Evolutionary conservation across 2,797 vertebrate species (phyloP), one percentile per base, ranked within the genome.

Genomic region (Phoxinus dragarum): DNA sequence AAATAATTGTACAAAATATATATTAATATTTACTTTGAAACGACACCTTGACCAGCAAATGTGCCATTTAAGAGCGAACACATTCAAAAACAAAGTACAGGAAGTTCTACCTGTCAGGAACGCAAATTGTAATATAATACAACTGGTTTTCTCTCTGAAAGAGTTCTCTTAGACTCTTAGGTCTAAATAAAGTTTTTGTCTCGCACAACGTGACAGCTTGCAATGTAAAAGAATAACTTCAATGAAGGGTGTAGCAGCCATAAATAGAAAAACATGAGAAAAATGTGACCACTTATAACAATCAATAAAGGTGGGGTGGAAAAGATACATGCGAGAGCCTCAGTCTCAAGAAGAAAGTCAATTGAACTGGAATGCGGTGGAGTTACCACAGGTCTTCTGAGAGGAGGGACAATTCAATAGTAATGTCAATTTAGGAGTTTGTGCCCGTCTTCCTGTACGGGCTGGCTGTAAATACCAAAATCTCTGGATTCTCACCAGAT

Each of bases 1-100:
- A 97, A 94, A 96, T 95, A 97, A 95, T 96, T 97, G 92, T 96
- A 96, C 96, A 97, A 93, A 97, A 97, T 97, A 98, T 98, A 98
- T 97, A 98, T 97, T 97, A 97, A 94, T 91, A 94, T 89, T 94
- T 96, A 95, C 94, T 94, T 94, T 90, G 91, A 94, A 95, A 94
- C 93, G 94, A 96, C 91, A 94, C 95, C 94, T 94, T 93, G 95
- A 94, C 97, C 97, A 96, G 97, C 98, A 96, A 97, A 95, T 94
- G 94, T 94, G 93, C 87, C 84, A 7, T 72, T 47, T 86, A 93
- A 89, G 93, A 93, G 89, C 92, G 92, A 93, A 90, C 21, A 86
- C 88, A 91, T 86, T 38, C 81, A 89, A 88, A 85, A 87, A 86
- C n/a, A 88, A 89, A 89, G 86, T 34, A 80, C 72, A 74, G 31